These are phyloP conservation scores for Tetraneura akinire DNA, from an alignment of 1,140 invertebrate species.

Conservation along the genomic window DNA sequence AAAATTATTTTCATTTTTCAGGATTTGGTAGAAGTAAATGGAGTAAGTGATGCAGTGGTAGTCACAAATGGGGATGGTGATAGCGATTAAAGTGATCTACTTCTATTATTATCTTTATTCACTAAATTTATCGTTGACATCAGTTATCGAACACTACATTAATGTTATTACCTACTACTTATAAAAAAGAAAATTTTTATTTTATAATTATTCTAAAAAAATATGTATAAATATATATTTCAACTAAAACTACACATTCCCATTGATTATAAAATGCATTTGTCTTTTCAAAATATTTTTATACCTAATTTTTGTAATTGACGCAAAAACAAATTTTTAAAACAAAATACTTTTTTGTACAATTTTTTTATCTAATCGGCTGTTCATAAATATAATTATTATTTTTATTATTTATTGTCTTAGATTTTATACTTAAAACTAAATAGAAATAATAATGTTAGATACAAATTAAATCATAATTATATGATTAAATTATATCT, in stretches of 20 bases:
- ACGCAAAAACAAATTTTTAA: conserved; percentile 21
- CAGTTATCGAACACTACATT: conserved; percentile 41
- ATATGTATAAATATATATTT: neutral
- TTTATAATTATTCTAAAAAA: conserved; percentile 20
- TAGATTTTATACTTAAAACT: conserved; percentile 44
- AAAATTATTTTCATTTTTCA: neutral
- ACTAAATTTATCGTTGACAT: conserved; percentile 34
- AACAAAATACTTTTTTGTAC: conserved; percentile 45
- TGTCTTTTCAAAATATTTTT: conserved; percentile 45
- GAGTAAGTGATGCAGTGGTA: conserved; percentile 34
- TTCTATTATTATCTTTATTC: neutral
- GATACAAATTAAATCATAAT: conserved; percentile 20
- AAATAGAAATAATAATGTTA: conserved; percentile 14
- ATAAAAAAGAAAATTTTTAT: conserved; percentile 44
- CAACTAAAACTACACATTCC: conserved; percentile 36
- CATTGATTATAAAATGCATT: neutral
- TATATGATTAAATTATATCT: conserved; percentile 26
- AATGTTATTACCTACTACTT: conserved; percentile 46
- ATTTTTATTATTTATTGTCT: conserved; percentile 49
- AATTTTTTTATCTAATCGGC: conserved; percentile 31
- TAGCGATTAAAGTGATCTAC: neutral
- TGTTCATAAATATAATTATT: conserved; percentile 50
- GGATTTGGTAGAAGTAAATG: conserved; percentile 12
- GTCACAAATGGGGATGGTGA: conserved; percentile 27
- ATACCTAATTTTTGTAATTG: conserved; percentile 32